Evolutionary conservation across 2,113 vertebrate genomes (phyloP).

Genomic region (Tragulus kanchil): DNA sequence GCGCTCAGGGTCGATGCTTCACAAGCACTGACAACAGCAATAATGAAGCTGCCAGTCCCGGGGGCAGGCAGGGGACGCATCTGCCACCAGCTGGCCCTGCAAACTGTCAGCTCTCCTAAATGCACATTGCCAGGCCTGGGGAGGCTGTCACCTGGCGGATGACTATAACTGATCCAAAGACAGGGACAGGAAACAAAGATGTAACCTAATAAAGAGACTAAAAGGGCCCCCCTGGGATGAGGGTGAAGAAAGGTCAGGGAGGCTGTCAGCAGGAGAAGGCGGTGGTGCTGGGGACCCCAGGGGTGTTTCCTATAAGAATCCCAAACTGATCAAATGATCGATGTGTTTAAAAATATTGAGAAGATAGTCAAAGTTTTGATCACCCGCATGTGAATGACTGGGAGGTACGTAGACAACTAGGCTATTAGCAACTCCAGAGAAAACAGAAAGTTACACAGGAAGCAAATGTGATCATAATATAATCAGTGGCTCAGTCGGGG

Average conservation of each 20-base stretch:
- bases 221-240: neutral
- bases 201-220: neutral
- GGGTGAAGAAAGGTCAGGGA: neutral
- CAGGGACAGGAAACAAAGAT: neutral
- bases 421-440: neutral
- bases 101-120: conserved; percentile 8
- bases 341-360: neutral
- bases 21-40: conserved; percentile 56
- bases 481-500: neutral
- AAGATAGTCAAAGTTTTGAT: neutral
- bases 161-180: neutral
- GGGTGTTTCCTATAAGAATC: neutral
- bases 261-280: neutral
- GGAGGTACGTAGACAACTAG: neutral
- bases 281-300: neutral
- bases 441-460: neutral
- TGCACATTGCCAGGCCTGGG: conserved; percentile 2
- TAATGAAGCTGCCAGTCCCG: conserved; percentile 72
- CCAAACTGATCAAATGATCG: neutral
- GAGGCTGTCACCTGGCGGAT: neutral
- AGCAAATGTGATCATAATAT: neutral
- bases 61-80: neutral
- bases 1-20: fast-evolving
- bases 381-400: neutral
- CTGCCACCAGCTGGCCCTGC: neutral